phyloP scores from a whole-genome alignment of 2,113 vertebrate species.

The Serilophus lunatus region DNA sequence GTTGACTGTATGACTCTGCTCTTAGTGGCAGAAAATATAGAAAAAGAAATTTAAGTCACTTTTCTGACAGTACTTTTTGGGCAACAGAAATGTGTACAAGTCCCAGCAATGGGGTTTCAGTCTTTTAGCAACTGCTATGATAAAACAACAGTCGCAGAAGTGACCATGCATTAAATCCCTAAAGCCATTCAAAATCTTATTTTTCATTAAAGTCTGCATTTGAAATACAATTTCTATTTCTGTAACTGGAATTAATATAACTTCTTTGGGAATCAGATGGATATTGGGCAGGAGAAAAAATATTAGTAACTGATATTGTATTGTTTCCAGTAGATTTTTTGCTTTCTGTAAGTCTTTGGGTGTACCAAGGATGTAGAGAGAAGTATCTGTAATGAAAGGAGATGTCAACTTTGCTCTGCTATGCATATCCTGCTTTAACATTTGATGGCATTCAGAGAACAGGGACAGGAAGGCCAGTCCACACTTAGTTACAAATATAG shows the following conservation, averaged over 20 bases:
- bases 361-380: neutral
- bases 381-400: neutral
- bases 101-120: fast-evolving
- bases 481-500: conserved; percentile 68
- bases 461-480: conserved; percentile 70
- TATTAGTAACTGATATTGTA: neutral
- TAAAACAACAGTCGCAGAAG: neutral
- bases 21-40: neutral
- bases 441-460: conserved; percentile 35
- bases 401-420: conserved; percentile 6
- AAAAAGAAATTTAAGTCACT: neutral
- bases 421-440: conserved; percentile 44
- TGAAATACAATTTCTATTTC: neutral
- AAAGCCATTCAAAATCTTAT: neutral
- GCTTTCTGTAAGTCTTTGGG: neutral
- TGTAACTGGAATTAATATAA: neutral
- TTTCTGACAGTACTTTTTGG: neutral
- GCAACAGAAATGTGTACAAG: neutral
- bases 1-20: neutral
- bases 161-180: neutral
- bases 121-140: neutral
- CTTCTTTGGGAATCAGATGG: neutral
- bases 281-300: neutral
- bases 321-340: neutral
- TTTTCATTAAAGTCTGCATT: neutral